These are phyloP conservation scores for Hydropsyche betteni DNA, from an alignment of 2,888 invertebrate species.

Conservation along the genomic window DNA sequence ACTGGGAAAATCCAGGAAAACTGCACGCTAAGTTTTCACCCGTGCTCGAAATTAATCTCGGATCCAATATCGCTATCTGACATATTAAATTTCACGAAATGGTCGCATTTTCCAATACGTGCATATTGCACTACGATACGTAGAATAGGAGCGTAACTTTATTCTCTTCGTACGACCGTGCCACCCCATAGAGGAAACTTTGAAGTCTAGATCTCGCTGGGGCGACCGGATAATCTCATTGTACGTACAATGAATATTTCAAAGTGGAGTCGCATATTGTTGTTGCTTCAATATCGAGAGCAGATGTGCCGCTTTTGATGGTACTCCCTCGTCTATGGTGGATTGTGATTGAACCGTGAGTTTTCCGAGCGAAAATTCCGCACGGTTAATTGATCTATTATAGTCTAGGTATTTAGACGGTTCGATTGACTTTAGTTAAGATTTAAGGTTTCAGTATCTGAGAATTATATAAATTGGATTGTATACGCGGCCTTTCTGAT, in stretches of 20 bases:
- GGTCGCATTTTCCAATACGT: conserved; percentile 24
- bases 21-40: not conserved
- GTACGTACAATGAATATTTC: conserved; percentile 45
- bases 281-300: conserved; percentile 41
- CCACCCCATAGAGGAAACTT: conserved; percentile 16
- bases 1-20: no score
- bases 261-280: conserved; percentile 44
- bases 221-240: conserved; percentile 43
- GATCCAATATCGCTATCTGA: not conserved
- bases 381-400: no score
- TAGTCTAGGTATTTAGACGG: no score
- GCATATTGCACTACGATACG: not conserved
- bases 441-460: no score
- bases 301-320: conserved; percentile 43
- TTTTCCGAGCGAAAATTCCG: not conserved
- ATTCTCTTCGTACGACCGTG: no score
- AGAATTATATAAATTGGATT: no score
- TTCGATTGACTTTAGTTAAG: no score
- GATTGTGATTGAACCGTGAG: no score
- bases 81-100: conserved; percentile 10
- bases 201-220: conserved; percentile 30
- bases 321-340: not conserved
- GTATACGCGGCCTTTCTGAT: no score
- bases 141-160: no score
- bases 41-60: not conserved